phyloP scores from a whole-genome alignment of 2,888 invertebrate genomes.

The Eupithecia pulchellata region DNA sequence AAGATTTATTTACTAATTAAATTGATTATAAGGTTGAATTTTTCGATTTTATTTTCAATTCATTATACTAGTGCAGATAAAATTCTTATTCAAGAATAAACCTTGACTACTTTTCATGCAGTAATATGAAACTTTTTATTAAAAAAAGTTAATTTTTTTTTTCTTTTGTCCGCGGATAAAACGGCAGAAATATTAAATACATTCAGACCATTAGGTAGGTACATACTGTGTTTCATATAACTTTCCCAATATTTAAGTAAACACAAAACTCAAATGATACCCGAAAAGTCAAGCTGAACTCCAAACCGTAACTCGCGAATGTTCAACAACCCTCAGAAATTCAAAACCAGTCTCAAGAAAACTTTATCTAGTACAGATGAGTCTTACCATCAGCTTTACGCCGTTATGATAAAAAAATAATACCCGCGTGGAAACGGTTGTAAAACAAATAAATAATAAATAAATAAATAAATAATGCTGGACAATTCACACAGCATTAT shows the following conservation, averaged over 20 bases:
- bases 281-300: constrained; percentile 3
- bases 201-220: not conserved
- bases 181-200: not conserved
- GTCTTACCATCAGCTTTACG: not conserved
- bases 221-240: not conserved
- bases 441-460: too few relatives aligned
- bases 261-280: constrained; percentile 8
- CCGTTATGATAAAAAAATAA: not conserved
- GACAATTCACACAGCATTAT: too few relatives aligned
- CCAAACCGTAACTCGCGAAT: not conserved
- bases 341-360: constrained; percentile 5
- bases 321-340: constrained; percentile 5
- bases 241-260: constrained; percentile 2
- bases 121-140: too few relatives aligned
- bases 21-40: not conserved
- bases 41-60: too few relatives aligned
- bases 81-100: too few relatives aligned
- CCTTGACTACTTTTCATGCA: too few relatives aligned
- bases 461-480: too few relatives aligned
- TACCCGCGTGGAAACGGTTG: not conserved
- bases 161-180: too few relatives aligned
- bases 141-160: too few relatives aligned
- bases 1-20: not conserved
- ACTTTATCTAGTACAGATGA: not conserved
- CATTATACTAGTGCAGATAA: too few relatives aligned